A percentile compares a stretch with the other conserved stretches of the same genome.
Conservation (phyloP, 1,140 invertebrate genomes). For the Conus ventricosus region DNA sequence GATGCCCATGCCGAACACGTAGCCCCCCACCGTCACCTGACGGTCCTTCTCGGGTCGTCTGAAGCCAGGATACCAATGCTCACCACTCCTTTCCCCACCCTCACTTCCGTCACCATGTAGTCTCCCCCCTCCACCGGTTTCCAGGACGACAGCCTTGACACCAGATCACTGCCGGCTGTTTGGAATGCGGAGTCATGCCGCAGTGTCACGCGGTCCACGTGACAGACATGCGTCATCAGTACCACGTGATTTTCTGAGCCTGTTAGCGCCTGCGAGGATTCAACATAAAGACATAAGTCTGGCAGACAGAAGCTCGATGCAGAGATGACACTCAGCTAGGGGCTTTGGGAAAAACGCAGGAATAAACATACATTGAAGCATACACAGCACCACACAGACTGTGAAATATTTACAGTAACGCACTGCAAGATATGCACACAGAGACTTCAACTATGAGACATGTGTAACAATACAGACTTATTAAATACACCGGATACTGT, state of each 20-base stretch:
- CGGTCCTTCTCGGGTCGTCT: neutral
- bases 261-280: neutral
- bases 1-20: constrained; percentile 16
- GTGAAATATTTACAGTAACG: too few relatives aligned
- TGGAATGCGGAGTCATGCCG: neutral
- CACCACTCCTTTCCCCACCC: constrained; percentile 1
- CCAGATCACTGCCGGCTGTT: neutral
- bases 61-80: neutral
- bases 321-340: too few relatives aligned
- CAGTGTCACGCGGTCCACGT: constrained; percentile 23
- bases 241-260: constrained; percentile 29
- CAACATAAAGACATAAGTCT: too few relatives aligned
- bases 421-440: too few relatives aligned
- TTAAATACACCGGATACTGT: too few relatives aligned
- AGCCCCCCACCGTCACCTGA: constrained; percentile 12
- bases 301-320: too few relatives aligned
- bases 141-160: constrained; percentile 19
- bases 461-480: too few relatives aligned
- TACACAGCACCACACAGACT: too few relatives aligned
- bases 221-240: constrained; percentile 22
- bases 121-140: neutral
- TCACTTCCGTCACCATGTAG: constrained; percentile 26
- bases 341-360: too few relatives aligned
- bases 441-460: too few relatives aligned
- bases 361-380: too few relatives aligned